phyloP scores from a whole-genome alignment of 2,113 vertebrate species.

The Sceloporus tristichus region DNA sequence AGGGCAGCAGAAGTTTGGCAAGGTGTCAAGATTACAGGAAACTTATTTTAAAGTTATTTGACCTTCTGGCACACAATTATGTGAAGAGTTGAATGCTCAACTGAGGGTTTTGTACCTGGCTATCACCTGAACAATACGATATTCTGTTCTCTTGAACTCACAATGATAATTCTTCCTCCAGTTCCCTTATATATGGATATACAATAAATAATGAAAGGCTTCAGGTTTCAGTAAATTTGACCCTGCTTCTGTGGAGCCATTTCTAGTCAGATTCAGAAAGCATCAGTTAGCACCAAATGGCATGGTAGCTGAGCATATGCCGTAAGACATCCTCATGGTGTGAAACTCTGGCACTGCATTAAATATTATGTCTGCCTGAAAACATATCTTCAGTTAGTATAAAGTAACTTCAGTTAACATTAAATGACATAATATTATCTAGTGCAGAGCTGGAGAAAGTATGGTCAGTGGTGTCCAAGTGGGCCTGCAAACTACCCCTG shows the following conservation, averaged over 20 bases:
- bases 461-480: no score
- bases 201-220: not conserved
- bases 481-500: no score
- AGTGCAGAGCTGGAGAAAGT: no score
- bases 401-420: no score
- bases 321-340: no score
- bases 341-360: no score
- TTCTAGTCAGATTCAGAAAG: not conserved
- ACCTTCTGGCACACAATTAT: not conserved
- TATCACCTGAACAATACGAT: not conserved
- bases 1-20: not conserved
- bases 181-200: not conserved
- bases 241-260: not conserved
- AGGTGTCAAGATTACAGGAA: not conserved
- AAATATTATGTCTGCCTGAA: no score
- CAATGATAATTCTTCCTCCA: not conserved
- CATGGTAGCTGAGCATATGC: no score
- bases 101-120: not conserved
- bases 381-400: no score
- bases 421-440: no score
- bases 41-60: not conserved
- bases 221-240: not conserved
- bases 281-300: no score
- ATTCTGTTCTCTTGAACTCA: slow-evolving; percentile 1
- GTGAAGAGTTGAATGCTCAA: not conserved